Evolutionary conservation across 2,888 invertebrate species (phyloP), one percentile per base, ranked within the genome.

Genomic region (Allophyes oxyacanthae): DNA sequence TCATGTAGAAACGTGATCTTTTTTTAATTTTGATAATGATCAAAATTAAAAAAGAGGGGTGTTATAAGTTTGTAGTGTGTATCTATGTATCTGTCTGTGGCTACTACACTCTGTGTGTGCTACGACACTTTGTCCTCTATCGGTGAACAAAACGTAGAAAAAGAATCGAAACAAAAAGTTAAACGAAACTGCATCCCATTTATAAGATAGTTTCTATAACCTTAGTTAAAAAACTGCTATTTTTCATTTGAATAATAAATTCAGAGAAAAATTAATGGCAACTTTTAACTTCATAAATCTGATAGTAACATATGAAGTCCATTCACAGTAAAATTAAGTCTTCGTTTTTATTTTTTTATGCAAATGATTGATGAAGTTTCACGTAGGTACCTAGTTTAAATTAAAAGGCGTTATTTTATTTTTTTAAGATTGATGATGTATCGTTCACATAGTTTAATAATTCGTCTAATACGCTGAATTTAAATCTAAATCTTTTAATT

Each of bases 211-310:
- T 6, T 28, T 4, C 28, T 4, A 6, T 28, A 4, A 2, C 11
- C 1, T 48, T 43, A 51, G n/a, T n/a, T n/a, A n/a, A n/a, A n/a
- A 51, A 64, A 38, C 48, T 57, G 51, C 26, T 51, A 43, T 20
- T 60, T 41, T 49, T 57, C 46, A 15, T 62, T 64, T 56, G 6
- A 70, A 64, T 64, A 48, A 55, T 69, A 69, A 69, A 64, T 49
- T 49, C 32, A 49, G 43, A 49, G 41, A 45, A 45, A 64, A 56
- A 57, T 43, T 38, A 11, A 45, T 28, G 14, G 1, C 13, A 61
- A 54, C 38, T 66, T 45, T 66, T 45, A 15, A 67, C 37, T 51
- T 67, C 38, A 61, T 67, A 49, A 53, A 49, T 53, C 43, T 48
- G 44, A 20, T 38, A 14, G 43, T 48, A 51, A 59, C 52, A 71